phyloP scores from a whole-genome alignment of 2,888 invertebrate species.

The Lasioglossum malachurum region DNA sequence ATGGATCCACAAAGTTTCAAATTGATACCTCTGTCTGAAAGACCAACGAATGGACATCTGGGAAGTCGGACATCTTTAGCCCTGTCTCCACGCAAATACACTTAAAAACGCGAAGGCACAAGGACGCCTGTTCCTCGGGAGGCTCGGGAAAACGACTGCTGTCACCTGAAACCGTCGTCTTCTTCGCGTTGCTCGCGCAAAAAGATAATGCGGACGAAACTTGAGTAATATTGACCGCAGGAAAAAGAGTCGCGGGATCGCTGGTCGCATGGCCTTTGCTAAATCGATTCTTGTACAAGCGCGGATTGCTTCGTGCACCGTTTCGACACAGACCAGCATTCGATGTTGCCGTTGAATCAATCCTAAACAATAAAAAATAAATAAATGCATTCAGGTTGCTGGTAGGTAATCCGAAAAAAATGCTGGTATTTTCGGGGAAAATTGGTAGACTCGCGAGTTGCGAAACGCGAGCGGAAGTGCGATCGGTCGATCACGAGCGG shows the following conservation, averaged over 20 bases:
- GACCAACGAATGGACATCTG: not conserved
- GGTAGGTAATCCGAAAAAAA: too few relatives aligned
- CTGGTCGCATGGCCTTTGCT: constrained; percentile 34
- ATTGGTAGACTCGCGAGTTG: not conserved
- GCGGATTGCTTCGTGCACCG: not conserved
- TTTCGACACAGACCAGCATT: not conserved
- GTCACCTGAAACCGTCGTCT: constrained; percentile 48
- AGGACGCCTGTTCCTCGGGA: not conserved
- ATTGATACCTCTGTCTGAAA: not conserved
- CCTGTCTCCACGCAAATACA: not conserved
- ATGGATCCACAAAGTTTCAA: not conserved
- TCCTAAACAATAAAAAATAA: constrained; percentile 16
- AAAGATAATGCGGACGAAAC: constrained; percentile 49
- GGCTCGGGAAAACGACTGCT: constrained; percentile 42
- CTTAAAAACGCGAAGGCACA: not conserved
- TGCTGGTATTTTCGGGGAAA: too few relatives aligned
- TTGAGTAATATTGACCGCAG: constrained; percentile 56
- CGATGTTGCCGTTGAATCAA: not conserved
- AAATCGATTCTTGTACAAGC: constrained; percentile 40
- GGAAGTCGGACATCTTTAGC: not conserved
- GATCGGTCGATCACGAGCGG: not conserved
- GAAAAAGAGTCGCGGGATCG: constrained; percentile 38
- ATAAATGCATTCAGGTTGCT: too few relatives aligned
- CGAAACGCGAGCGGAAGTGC: not conserved
- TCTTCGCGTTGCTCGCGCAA: constrained; percentile 22